These are phyloP conservation scores for Lithophane ornitopus DNA, from an alignment of 2,888 invertebrate species.

Conservation along the genomic window DNA sequence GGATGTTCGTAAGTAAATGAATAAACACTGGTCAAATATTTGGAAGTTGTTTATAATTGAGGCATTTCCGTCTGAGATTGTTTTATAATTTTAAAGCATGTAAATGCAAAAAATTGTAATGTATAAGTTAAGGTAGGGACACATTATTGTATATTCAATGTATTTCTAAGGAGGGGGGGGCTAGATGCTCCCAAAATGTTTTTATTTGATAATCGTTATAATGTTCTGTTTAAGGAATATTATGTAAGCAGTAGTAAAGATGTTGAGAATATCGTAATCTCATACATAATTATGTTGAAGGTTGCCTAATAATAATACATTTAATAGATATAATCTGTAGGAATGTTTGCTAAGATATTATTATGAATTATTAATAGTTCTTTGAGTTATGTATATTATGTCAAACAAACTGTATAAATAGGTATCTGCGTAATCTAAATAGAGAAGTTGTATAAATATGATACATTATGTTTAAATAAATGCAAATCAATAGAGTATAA, in stretches of 20 bases:
- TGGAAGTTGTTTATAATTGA: slow-evolving; percentile 9
- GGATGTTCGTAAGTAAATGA: slow-evolving; percentile 3
- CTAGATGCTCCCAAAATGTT: slow-evolving; percentile 27
- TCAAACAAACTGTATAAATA: slow-evolving; percentile 23
- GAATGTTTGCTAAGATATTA: slow-evolving; percentile 37
- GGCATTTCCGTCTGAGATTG: neutral
- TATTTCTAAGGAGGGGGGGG: slow-evolving; percentile 16
- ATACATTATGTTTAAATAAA: slow-evolving; percentile 35
- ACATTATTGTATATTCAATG: neutral
- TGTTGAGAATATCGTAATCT: slow-evolving; percentile 36
- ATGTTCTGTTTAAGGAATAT: slow-evolving; percentile 53
- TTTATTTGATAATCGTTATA: neutral
- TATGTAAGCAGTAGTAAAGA: slow-evolving; percentile 26
- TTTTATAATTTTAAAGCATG: neutral
- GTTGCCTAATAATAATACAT: slow-evolving; percentile 35
- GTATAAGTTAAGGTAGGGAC: neutral
- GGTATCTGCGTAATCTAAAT: slow-evolving; percentile 13
- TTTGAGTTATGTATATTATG: slow-evolving; percentile 38
- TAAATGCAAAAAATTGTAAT: neutral
- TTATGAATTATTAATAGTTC: slow-evolving; percentile 49
- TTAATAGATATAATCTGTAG: slow-evolving; percentile 29
- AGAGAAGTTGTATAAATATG: slow-evolving; percentile 31
- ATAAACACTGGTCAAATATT: slow-evolving; percentile 11
- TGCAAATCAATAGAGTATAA: slow-evolving; percentile 18
- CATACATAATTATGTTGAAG: slow-evolving; percentile 23